A percentile compares a stretch with the other conserved stretches of the same genome.
These are phyloP conservation scores for Forpus xanthops DNA, from an alignment of 2,797 vertebrate species.

Conservation along the genomic window DNA sequence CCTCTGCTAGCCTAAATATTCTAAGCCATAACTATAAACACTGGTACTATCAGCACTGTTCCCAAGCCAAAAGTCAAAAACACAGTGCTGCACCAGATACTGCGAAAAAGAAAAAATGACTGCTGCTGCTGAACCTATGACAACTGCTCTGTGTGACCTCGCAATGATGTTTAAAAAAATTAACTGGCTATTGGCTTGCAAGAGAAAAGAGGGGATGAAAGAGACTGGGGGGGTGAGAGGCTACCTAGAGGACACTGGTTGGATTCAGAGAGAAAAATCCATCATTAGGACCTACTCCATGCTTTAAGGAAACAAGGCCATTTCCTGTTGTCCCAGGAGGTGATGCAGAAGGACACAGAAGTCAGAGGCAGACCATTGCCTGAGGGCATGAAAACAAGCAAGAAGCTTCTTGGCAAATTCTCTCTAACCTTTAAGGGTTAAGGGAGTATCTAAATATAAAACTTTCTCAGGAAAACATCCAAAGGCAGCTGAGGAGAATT, in stretches of 20 bases:
- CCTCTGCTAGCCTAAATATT: too few relatives aligned
- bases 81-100: too few relatives aligned
- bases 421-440: conserved; percentile 11
- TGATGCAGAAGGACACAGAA: neutral
- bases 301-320: neutral
- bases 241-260: neutral
- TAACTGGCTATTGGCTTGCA: neutral
- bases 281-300: neutral
- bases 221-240: neutral
- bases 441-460: neutral
- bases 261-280: neutral
- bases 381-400: conserved; percentile 7
- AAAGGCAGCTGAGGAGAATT: neutral
- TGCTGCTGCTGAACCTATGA: too few relatives aligned
- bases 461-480: neutral
- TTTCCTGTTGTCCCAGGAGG: neutral
- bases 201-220: neutral
- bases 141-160: neutral
- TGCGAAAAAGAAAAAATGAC: too few relatives aligned
- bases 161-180: neutral
- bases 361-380: neutral
- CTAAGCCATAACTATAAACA: too few relatives aligned
- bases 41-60: too few relatives aligned
- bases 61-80: too few relatives aligned
- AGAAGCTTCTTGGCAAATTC: neutral